A percentile compares a stretch with the other conserved stretches of the same genome.
phyloP scores from a whole-genome alignment of 2,113 vertebrate genomes.

The Caracal caracal region DNA sequence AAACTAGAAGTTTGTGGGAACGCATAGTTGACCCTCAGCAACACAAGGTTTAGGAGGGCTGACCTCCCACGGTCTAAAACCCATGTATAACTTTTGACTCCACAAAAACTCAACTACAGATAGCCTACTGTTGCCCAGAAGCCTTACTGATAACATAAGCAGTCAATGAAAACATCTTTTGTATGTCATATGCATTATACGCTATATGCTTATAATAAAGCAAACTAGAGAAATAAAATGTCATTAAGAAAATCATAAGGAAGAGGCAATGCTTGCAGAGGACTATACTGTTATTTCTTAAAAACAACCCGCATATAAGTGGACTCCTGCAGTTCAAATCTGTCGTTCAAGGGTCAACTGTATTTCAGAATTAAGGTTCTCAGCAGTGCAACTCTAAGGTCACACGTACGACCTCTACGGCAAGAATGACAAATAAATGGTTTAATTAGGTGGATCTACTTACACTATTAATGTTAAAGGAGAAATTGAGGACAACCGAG shows the following conservation, averaged over 20 bases:
- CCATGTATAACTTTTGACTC: not conserved
- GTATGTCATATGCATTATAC: not conserved
- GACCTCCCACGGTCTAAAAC: not conserved
- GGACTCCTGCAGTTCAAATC: not conserved
- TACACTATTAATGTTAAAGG: not conserved
- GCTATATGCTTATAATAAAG: not conserved
- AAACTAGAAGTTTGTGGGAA: slow-evolving; percentile 14
- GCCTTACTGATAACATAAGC: not conserved
- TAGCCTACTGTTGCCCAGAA: not conserved
- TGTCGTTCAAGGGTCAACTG: not conserved
- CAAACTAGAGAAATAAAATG: not conserved
- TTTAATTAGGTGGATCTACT: not conserved
- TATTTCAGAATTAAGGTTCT: not conserved
- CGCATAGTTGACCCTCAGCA: not conserved
- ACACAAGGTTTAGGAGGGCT: not conserved
- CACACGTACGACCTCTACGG: not conserved
- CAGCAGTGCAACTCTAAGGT: not conserved
- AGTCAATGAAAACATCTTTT: not conserved
- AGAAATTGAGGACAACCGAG: not conserved
- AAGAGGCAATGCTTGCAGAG: not conserved
- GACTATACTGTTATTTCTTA: not conserved
- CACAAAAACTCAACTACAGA: not conserved
- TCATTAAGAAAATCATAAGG: not conserved
- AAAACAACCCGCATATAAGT: not conserved
- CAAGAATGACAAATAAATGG: not conserved